Percentiles rank a stretch among this genome's conserved stretches.
Conservation (phyloP, 2,113 vertebrate genomes). For the Boleophthalmus pectinirostris region DNA sequence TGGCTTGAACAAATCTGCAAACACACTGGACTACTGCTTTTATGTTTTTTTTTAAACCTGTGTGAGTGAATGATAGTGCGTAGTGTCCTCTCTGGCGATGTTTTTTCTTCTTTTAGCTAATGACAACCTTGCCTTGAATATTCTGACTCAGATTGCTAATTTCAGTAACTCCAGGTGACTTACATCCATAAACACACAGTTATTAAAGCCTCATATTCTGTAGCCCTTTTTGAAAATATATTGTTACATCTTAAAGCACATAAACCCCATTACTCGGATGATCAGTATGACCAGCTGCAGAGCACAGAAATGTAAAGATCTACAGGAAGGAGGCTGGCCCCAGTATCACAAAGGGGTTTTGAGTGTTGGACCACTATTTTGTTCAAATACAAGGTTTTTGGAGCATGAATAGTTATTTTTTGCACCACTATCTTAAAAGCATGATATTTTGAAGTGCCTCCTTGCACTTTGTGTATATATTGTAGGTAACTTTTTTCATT, state of each 20-base stretch:
- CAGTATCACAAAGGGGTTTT: slow-evolving; percentile 68
- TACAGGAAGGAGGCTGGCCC: slow-evolving; percentile 38
- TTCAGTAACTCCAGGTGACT: slow-evolving; percentile 47
- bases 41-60: slow-evolving; percentile 29
- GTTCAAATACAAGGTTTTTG: slow-evolving; percentile 74
- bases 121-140: slow-evolving; percentile 67
- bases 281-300: slow-evolving; percentile 32
- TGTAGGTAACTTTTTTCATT: slow-evolving; percentile 80
- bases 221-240: slow-evolving; percentile 16
- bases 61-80: slow-evolving; percentile 16
- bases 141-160: slow-evolving; percentile 41
- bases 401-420: slow-evolving; percentile 77
- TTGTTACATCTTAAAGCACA: slow-evolving; percentile 10
- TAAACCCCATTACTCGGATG: slow-evolving; percentile 17
- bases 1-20: slow-evolving; percentile 30
- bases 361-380: slow-evolving; percentile 60
- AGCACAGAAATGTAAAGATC: slow-evolving; percentile 43
- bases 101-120: slow-evolving; percentile 38
- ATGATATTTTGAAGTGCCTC: slow-evolving; percentile 90
- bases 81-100: slow-evolving; percentile 43
- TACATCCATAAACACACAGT: slow-evolving; percentile 44
- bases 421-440: slow-evolving; percentile 82
- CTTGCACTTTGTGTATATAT: slow-evolving; percentile 90
- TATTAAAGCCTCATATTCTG: slow-evolving; percentile 21
- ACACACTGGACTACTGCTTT: slow-evolving; percentile 46